Evolutionary conservation across 2,113 vertebrate genomes (phyloP), one percentile per base, ranked within the genome.

Genomic region (Otolemur garnettii): DNA sequence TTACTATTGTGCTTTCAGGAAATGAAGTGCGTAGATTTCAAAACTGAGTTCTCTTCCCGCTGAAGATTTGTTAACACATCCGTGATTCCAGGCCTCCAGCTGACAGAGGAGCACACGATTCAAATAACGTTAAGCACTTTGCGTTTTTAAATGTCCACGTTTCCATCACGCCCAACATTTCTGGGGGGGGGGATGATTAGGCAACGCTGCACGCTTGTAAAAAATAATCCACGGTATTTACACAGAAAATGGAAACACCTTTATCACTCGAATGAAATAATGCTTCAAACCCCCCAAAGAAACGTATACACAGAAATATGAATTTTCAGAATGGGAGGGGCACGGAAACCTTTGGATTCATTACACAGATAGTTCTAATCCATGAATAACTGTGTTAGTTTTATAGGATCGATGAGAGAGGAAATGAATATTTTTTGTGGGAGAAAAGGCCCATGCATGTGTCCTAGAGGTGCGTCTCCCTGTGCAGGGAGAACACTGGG

Each of bases 21-120:
- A 96, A 94, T 19, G 15, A 95, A 96, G 66, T 55, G 35, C 60
- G 75, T 1, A 78, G 62, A 94, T 83, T 82, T 93, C 57, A 94
- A 92, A 93, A 95, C 15, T 86, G 93, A 57, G 68, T 96, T 96
- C 57, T 55, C 45, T 92, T 97, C 89, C 75, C 86, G 74, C 4
- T 71, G 96, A 96, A n/a, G 72, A 68, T 86, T 69, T 68, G 83
- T 95, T 69, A 87, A 81, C 81, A 94, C 33, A 85, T 88, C 77
- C 95, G 26, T 85, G 75, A 72, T 50, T 95, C 86, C 5, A 64
- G n/a, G n/a, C 60, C 66, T 90, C n/a, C 66, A 84, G n/a, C 75
- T 83, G 85, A 75, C 42, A 95, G 90, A 87, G 68, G n/a, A 84
- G 13, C 2, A 0, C 22, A 42, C 59, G 68, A 93, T 91, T 90